Percentiles rank a stretch among this genome's conserved stretches.
Conservation (phyloP, 2,888 invertebrate species). For the Dione vanillae region DNA sequence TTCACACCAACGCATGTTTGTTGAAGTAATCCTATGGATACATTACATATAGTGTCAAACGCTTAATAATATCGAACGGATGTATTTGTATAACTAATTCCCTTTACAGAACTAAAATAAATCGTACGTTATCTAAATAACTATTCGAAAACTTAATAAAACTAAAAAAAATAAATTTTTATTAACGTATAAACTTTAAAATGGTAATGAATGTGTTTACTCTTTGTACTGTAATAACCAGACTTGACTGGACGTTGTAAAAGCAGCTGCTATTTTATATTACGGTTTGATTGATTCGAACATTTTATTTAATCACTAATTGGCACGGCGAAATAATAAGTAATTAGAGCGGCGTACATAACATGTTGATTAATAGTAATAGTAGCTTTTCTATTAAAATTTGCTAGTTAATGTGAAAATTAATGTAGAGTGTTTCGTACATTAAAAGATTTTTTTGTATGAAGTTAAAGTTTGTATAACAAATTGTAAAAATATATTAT, state of each 20-base stretch:
- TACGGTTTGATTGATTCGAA: constrained; percentile 20
- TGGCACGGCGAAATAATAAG: constrained; percentile 11
- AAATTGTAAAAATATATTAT: too few relatives aligned
- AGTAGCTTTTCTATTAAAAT: not conserved
- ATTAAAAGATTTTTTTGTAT: too few relatives aligned
- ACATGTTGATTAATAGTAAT: not conserved
- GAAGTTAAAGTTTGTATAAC: too few relatives aligned
- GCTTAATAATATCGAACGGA: constrained; percentile 47
- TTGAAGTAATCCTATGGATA: constrained; percentile 45
- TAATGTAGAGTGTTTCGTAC: not conserved
- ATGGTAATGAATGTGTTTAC: constrained; percentile 11
- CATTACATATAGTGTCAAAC: constrained; percentile 47
- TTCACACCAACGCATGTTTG: constrained; percentile 30
- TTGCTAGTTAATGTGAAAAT: not conserved
- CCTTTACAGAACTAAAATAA: not conserved
- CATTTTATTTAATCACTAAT: constrained; percentile 9
- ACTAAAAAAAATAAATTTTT: not conserved
- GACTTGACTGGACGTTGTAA: constrained; percentile 8
- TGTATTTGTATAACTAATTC: constrained; percentile 18
- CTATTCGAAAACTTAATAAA: too few relatives aligned
- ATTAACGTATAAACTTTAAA: constrained; percentile 1
- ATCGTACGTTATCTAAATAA: too few relatives aligned
- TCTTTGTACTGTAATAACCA: constrained; percentile 8
- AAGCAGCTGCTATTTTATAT: constrained; percentile 23
- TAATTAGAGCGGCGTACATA: constrained; percentile 1